These are phyloP conservation scores for Cyclophora albipunctata DNA, from an alignment of 2,888 invertebrate genomes.

Conservation along the genomic window DNA sequence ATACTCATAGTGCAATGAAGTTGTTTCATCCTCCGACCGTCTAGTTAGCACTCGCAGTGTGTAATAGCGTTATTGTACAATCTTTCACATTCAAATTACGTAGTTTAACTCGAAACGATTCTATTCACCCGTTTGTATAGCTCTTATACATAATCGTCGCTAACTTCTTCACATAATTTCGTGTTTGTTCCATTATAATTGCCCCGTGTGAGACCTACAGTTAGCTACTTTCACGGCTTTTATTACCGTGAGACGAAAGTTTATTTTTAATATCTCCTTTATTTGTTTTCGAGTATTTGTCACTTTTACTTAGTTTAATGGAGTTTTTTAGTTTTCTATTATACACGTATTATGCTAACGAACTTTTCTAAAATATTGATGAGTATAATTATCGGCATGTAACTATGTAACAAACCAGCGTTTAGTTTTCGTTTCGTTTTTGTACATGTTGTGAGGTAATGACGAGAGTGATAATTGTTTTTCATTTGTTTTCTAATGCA, in stretches of 20 bases:
- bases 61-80: constrained; percentile 1
- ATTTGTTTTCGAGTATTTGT: constrained; percentile 12
- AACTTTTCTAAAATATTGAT: no score
- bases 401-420: no score
- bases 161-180: constrained; percentile 19
- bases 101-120: not conserved
- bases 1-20: no score
- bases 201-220: constrained; percentile 9
- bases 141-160: constrained; percentile 5
- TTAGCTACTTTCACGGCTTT: constrained; percentile 24
- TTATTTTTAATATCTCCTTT: constrained; percentile 16
- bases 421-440: no score
- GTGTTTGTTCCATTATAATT: constrained; percentile 25
- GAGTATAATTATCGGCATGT: no score
- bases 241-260: constrained; percentile 28
- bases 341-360: no score
- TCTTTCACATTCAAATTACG: constrained; percentile 2
- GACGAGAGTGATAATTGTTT: no score
- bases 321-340: not conserved
- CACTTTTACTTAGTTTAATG: constrained; percentile 18
- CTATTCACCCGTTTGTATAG: constrained; percentile 7
- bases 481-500: no score
- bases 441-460: no score
- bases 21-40: no score
- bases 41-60: no score